phyloP scores from a whole-genome alignment of 1,140 invertebrate species.

The Diorhabda sublineata region DNA sequence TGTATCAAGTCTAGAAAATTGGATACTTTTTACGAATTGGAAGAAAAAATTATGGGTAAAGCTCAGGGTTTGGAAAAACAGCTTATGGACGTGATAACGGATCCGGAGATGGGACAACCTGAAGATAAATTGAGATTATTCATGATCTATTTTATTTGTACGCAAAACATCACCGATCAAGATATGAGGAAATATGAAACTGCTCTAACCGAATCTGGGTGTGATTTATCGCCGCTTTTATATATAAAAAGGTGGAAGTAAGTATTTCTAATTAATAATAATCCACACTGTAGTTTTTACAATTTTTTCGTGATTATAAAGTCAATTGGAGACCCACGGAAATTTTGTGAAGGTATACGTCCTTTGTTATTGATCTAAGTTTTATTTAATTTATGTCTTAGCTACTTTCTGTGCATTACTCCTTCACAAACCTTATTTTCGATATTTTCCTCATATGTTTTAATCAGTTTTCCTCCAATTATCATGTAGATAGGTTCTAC shows the following conservation, averaged over 20 bases:
- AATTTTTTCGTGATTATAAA: too few species aligned
- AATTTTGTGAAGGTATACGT: too few species aligned
- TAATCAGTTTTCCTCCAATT: too few species aligned
- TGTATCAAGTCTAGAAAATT: constrained; percentile 87
- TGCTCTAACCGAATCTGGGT: constrained; percentile 74
- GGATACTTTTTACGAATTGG: constrained; percentile 95
- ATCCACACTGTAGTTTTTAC: too few species aligned
- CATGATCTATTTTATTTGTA: constrained; percentile 90
- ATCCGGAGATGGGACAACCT: constrained; percentile 77
- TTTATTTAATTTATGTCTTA: too few species aligned
- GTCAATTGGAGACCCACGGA: too few species aligned
- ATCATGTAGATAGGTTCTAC: too few species aligned
- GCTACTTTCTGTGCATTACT: too few species aligned
- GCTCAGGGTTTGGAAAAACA: constrained; percentile 67
- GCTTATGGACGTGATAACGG: constrained; percentile 76
- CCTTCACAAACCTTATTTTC: too few species aligned
- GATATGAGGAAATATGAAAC: constrained; percentile 80
- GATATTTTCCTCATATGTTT: too few species aligned
- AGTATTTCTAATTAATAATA: constrained; percentile 32
- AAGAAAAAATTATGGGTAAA: constrained; percentile 95
- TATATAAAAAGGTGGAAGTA: constrained; percentile 91
- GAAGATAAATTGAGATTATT: constrained; percentile 95
- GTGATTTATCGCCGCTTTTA: constrained; percentile 75
- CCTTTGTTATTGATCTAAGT: too few species aligned
- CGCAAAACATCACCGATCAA: constrained; percentile 70